Base-by-base conservation (phyloP, 1,140 invertebrate species). In the Vanessa tameamea region DNA sequence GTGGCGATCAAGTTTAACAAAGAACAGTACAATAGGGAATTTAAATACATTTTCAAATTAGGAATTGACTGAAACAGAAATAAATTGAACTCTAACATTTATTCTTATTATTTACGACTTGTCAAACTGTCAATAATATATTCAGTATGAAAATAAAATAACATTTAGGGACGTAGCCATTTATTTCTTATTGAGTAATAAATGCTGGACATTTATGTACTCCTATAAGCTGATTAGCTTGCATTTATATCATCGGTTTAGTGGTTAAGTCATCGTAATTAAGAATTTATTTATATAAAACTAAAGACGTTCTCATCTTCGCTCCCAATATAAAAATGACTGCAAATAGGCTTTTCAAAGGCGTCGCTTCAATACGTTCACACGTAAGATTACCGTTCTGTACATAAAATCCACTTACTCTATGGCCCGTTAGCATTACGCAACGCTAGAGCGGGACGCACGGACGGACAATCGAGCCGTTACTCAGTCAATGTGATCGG, bases 361-460 rank as follows among this genome's bases (percentile, higher is more conserved):
- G 7, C 37, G 13, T 61, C 51, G 55, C 71, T 64, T 53, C 67
- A 69, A 64, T 37, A 31, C 47, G 47, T 69, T 69, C 14, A 72
- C 74, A 78, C 69, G 55, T 72, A 68, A 69, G 66, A 76, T 71
- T 75, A 74, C 80, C 75, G 78, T 78, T 86, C 82, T 86, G 79
- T 80, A 82, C 80, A 85, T 78, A 76, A 72, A 73, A 76, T 78
- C 55, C 20, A 82, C 77, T 83, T 89, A 89, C 86, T 90, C 87
- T 88, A 87, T 86, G 84, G 81, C 80, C 87, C 89, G 86, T 88
- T 90, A 91, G 78, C 64, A 82, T 90, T 90, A 87, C 86, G 85
- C 87, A 89, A 90, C 79, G 78, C 77, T 78, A 82, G 83, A 86
- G 84, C 79, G 85, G 67, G 83, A 81, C 82, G 84, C 80, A 87